phyloP scores from a whole-genome alignment of 1,140 invertebrate genomes.

The Pachyrhynchus sulphureomaculatus region DNA sequence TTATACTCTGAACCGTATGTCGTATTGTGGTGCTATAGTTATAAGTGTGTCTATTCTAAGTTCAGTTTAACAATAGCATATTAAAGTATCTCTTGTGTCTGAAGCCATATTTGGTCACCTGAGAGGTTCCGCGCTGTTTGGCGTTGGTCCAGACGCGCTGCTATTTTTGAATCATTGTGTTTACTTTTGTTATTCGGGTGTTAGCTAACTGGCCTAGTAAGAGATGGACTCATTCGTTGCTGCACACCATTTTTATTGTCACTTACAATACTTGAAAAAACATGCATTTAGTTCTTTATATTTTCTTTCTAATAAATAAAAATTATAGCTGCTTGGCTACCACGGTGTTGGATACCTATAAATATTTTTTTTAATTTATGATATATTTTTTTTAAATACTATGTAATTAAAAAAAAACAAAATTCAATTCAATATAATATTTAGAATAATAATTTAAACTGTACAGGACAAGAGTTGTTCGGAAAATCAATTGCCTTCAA shows the following conservation, averaged over 20 bases:
- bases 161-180: slow-evolving; percentile 40
- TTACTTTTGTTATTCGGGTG: slow-evolving; percentile 35
- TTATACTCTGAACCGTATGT: slow-evolving; percentile 6
- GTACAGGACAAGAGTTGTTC: neutral
- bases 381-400: too few species aligned
- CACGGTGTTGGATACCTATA: too few species aligned
- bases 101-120: slow-evolving; percentile 43
- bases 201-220: slow-evolving; percentile 42
- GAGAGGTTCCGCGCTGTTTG: slow-evolving; percentile 18
- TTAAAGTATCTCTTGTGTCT: slow-evolving; percentile 9
- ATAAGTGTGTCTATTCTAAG: slow-evolving; percentile 12
- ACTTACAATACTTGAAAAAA: slow-evolving; percentile 1
- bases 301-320: too few species aligned
- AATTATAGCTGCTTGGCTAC: too few species aligned
- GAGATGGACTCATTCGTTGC: slow-evolving; percentile 22
- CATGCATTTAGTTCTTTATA: neutral
- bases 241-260: too few species aligned
- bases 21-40: slow-evolving; percentile 3
- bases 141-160: slow-evolving; percentile 29
- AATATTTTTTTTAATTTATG: too few species aligned
- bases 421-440: neutral
- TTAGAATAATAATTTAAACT: neutral
- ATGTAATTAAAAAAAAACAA: too few species aligned
- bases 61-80: slow-evolving; percentile 3
- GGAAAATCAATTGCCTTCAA: neutral